A percentile compares a stretch with the other conserved stretches of the same genome.
Conservation (phyloP, 1,140 invertebrate genomes). For the Potamilus streckersoni region DNA sequence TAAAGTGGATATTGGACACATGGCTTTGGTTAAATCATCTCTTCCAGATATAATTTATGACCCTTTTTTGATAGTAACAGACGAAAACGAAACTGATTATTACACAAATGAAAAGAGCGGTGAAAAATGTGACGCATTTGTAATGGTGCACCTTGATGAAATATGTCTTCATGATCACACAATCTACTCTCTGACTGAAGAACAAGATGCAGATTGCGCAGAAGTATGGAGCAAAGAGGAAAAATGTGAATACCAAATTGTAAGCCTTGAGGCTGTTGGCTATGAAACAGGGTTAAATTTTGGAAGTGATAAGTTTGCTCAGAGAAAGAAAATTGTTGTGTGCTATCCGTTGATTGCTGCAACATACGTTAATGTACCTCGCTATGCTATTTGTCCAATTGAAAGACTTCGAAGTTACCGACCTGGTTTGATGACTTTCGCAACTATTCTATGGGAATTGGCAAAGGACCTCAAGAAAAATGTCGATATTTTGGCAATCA, state of each 20-base stretch:
- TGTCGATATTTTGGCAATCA: neutral
- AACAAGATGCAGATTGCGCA: neutral
- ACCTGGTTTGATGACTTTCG: slow-evolving; percentile 3
- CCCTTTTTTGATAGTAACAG: too few species aligned
- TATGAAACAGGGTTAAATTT: neutral
- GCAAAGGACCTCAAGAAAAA: neutral
- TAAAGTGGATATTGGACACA: too few species aligned
- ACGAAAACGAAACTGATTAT: too few species aligned
- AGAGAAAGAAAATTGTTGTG: neutral
- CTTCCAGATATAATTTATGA: too few species aligned
- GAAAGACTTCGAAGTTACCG: too few species aligned
- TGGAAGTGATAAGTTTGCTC: neutral
- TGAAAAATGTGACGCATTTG: too few species aligned
- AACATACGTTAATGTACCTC: neutral
- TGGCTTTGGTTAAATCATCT: too few species aligned
- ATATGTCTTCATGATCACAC: too few species aligned
- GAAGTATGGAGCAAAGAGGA: neutral
- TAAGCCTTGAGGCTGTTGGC: neutral
- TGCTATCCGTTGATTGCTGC: neutral
- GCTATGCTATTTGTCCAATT: too few species aligned
- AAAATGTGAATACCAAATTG: neutral
- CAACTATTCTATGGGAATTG: slow-evolving; percentile 4
- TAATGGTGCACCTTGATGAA: too few species aligned
- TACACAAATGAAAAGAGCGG: too few species aligned
- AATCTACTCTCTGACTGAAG: neutral